Conservation (phyloP, 2,888 invertebrate species). For the Antitype chi region DNA sequence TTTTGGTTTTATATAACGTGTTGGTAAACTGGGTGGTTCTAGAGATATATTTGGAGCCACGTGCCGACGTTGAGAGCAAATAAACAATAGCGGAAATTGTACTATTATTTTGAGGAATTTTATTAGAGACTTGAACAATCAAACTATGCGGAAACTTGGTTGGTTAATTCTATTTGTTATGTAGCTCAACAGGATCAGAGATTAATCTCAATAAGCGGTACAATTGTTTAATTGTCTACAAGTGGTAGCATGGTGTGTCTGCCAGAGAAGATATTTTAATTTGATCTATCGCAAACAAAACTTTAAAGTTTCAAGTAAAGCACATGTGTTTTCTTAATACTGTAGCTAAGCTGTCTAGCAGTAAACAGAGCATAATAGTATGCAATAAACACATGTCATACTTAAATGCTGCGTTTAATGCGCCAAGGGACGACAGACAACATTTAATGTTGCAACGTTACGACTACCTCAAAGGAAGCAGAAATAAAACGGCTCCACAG, state of each 20-base stretch:
- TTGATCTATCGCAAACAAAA: constrained; percentile 15
- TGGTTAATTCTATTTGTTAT: constrained; percentile 40
- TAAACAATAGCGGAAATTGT: constrained; percentile 40
- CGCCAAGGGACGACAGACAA: constrained; percentile 4
- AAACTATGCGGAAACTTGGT: constrained; percentile 27
- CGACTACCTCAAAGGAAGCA: constrained; percentile 9
- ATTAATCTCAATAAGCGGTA: constrained; percentile 51
- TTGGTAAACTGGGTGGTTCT: constrained; percentile 42
- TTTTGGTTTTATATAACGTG: constrained; percentile 33
- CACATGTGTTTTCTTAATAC: constrained; percentile 26
- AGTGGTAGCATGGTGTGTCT: constrained; percentile 33
- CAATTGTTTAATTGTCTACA: constrained; percentile 52
- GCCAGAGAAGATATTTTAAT: constrained; percentile 19
- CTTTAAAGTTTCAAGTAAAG: not conserved
- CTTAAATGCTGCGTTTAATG: constrained; percentile 48
- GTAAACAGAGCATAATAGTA: constrained; percentile 16
- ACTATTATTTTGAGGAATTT: constrained; percentile 35
- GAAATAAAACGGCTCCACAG: constrained; percentile 48
- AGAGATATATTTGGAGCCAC: constrained; percentile 52
- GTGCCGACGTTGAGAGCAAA: constrained; percentile 34
- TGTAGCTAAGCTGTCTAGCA: constrained; percentile 12
- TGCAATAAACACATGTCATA: constrained; percentile 42
- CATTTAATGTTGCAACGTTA: constrained; percentile 37
- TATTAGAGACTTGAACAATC: constrained; percentile 21
- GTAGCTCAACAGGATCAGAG: constrained; percentile 37